Percentiles rank a stretch among this genome's conserved stretches.
Conservation (phyloP, 2,888 invertebrate genomes). For the Athetis lepigone region DNA sequence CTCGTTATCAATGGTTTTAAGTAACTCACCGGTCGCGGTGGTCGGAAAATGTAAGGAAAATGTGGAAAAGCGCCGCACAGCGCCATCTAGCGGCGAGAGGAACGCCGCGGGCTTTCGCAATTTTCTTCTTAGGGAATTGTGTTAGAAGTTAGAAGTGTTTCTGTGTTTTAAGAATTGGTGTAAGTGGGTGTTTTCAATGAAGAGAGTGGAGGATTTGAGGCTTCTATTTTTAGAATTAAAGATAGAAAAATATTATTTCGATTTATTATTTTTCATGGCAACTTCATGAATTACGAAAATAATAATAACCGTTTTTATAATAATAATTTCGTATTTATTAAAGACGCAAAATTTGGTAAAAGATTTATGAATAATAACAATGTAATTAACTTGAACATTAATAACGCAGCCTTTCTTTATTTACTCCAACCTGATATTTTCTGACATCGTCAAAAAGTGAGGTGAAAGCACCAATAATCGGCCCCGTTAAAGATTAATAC, state of each 20-base stretch:
- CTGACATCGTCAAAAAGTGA: slow-evolving; percentile 45
- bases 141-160: neutral
- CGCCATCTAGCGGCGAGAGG: slow-evolving; percentile 87
- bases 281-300: neutral
- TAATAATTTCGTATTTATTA: too few relatives aligned
- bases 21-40: slow-evolving; percentile 5
- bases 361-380: neutral
- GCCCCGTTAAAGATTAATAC: slow-evolving; percentile 68
- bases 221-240: neutral
- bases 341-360: neutral
- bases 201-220: neutral
- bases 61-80: slow-evolving; percentile 72
- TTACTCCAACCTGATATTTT: slow-evolving; percentile 26
- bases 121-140: slow-evolving; percentile 22
- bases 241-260: neutral
- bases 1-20: neutral
- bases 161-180: neutral
- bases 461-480: slow-evolving; percentile 69
- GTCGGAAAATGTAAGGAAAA: slow-evolving; percentile 77
- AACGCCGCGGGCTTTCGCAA: slow-evolving; percentile 51
- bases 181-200: neutral
- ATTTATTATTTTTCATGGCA: neutral
- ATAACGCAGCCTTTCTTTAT: slow-evolving; percentile 20
- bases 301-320: too few relatives aligned
- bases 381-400: neutral